These are phyloP conservation scores for Nysson spinosus DNA, from an alignment of 2,888 invertebrate genomes.

Conservation along the genomic window DNA sequence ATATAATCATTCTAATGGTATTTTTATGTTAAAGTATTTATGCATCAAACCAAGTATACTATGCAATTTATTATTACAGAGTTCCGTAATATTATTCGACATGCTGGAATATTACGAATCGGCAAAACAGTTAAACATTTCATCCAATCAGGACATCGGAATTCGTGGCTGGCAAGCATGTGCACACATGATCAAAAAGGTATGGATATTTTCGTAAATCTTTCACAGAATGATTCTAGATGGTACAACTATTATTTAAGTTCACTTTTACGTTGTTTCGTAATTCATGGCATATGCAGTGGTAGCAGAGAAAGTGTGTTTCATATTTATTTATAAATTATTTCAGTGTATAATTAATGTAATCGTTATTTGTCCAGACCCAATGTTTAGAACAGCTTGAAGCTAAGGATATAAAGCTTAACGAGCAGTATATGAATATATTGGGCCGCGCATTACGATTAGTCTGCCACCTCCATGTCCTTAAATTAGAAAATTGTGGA, in stretches of 20 bases:
- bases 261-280: slow-evolving; percentile 3
- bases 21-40: background rate
- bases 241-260: background rate
- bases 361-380: slow-evolving; percentile 79
- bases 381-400: slow-evolving; percentile 85
- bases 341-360: slow-evolving; percentile 43
- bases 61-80: slow-evolving; percentile 66
- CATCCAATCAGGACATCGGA: slow-evolving; percentile 86
- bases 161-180: slow-evolving; percentile 91
- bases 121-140: slow-evolving; percentile 84
- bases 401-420: slow-evolving; percentile 82
- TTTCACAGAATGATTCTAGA: background rate
- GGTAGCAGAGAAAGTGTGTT: slow-evolving; percentile 3
- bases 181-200: slow-evolving; percentile 87
- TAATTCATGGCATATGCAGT: slow-evolving; percentile 1
- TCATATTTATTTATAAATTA: slow-evolving; percentile 8
- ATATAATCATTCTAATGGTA: background rate
- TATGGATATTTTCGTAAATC: slow-evolving; percentile 67
- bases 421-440: slow-evolving; percentile 84
- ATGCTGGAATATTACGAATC: slow-evolving; percentile 96
- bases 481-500: slow-evolving; percentile 88
- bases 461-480: slow-evolving; percentile 84
- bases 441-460: slow-evolving; percentile 86
- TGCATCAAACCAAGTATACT: no score
- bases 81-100: slow-evolving; percentile 88